Evolutionary conservation across 1,140 invertebrate genomes (phyloP).

Genomic region (Drosophila santomea): DNA sequence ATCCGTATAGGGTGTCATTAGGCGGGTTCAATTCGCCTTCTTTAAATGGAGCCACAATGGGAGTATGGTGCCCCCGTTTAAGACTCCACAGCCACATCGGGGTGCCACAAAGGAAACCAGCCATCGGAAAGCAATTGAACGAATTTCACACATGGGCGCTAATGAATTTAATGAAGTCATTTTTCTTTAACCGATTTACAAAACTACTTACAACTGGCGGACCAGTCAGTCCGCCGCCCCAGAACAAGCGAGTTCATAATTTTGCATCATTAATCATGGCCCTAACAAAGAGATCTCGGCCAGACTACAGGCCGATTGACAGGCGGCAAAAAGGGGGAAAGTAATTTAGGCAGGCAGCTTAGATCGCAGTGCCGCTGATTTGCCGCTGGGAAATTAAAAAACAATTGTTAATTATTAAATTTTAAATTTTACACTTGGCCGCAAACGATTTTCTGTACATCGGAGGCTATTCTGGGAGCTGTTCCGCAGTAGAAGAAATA

Average conservation of each 20-base stretch:
- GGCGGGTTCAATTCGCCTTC: slow-evolving; percentile 17
- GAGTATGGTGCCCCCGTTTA: slow-evolving; percentile 9
- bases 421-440: slow-evolving; percentile 80
- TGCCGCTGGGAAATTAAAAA: slow-evolving; percentile 74
- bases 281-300: slow-evolving; percentile 67
- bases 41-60: slow-evolving; percentile 22
- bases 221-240: slow-evolving; percentile 5
- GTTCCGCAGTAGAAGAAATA: background rate
- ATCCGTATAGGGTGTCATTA: slow-evolving; percentile 44
- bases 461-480: slow-evolving; percentile 36
- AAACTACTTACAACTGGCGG: slow-evolving; percentile 70
- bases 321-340: slow-evolving; percentile 67
- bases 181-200: slow-evolving; percentile 84
- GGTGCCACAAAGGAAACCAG: slow-evolving; percentile 15
- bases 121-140: slow-evolving; percentile 66
- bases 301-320: slow-evolving; percentile 41
- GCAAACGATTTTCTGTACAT: slow-evolving; percentile 61
- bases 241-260: slow-evolving; percentile 84
- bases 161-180: slow-evolving; percentile 85
- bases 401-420: slow-evolving; percentile 83
- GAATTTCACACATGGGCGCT: slow-evolving; percentile 84
- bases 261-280: slow-evolving; percentile 81
- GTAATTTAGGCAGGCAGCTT: slow-evolving; percentile 61
- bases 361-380: slow-evolving; percentile 24
- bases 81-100: background rate